Evolutionary conservation across 2,888 invertebrate genomes (phyloP).

Genomic region (Dicyrtoma fusca): DNA sequence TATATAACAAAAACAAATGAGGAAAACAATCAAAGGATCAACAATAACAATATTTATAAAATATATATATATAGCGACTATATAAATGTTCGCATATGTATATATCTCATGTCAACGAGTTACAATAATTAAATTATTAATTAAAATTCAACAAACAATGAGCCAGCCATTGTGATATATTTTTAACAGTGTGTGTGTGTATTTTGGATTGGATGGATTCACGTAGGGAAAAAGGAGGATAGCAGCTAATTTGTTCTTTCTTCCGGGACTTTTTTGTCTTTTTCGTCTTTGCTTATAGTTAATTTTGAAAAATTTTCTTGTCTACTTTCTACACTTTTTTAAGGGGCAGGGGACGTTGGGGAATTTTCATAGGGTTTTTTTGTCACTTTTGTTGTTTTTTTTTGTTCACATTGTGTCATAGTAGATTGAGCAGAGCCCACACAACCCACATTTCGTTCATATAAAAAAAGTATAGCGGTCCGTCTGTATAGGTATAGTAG

Average conservation of each 20-base stretch:
- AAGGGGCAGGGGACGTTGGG: not conserved
- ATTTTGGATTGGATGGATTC: not conserved
- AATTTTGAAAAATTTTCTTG: not conserved
- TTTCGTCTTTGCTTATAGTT: too few relatives aligned
- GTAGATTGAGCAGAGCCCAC: too few relatives aligned
- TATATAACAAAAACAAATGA: too few relatives aligned
- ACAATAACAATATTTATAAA: not conserved
- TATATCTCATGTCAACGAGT: too few relatives aligned
- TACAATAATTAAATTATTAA: conserved; percentile 41
- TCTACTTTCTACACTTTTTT: not conserved
- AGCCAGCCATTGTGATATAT: conserved; percentile 40
- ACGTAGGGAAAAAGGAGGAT: not conserved
- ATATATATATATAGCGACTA: not conserved
- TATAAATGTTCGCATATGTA: not conserved
- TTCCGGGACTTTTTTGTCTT: conserved; percentile 15
- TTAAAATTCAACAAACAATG: conserved; percentile 54
- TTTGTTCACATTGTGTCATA: too few relatives aligned
- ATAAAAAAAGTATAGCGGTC: too few relatives aligned
- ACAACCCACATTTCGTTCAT: too few relatives aligned
- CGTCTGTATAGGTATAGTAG: too few relatives aligned
- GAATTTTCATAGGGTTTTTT: not conserved
- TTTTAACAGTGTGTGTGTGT: conserved; percentile 6
- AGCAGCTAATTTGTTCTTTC: conserved; percentile 12
- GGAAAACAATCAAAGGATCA: conserved; percentile 20
- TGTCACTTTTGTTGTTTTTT: not conserved